Conservation (phyloP, 2,888 invertebrate species). For the Dione vanillae region DNA sequence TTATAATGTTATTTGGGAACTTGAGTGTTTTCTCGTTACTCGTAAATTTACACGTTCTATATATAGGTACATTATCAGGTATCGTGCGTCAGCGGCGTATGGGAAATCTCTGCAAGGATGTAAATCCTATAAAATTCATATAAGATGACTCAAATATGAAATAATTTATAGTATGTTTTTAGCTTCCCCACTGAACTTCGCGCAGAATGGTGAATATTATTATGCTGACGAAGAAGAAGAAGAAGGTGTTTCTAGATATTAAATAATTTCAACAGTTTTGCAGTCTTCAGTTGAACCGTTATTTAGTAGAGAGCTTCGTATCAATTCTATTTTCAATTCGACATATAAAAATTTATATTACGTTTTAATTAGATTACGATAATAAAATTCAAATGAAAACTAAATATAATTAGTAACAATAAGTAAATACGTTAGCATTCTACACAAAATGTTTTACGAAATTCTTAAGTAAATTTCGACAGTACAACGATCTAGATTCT, state of each 20-base stretch:
- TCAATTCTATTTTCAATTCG: no score
- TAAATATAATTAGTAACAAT: neutral
- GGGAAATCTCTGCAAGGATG: neutral
- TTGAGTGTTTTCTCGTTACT: neutral
- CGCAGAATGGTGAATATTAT: no score
- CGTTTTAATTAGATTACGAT: no score
- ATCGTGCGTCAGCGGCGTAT: constrained; percentile 1
- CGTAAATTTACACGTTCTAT: constrained; percentile 5
- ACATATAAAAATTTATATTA: no score
- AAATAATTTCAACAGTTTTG: neutral
- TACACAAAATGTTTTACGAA: neutral
- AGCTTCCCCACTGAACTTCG: no score
- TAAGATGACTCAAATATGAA: neutral
- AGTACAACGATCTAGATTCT: constrained; percentile 40
- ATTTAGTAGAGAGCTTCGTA: no score
- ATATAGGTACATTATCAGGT: neutral
- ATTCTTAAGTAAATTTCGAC: constrained; percentile 36
- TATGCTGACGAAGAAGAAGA: no score
- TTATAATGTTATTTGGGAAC: neutral
- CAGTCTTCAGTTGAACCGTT: no score
- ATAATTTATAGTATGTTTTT: neutral
- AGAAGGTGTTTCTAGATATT: no score
- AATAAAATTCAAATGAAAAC: neutral
- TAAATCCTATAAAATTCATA: neutral
- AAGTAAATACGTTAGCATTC: neutral